Base-by-base conservation (phyloP, 2,113 vertebrate species). In the Puntigrus tetrazona region DNA sequence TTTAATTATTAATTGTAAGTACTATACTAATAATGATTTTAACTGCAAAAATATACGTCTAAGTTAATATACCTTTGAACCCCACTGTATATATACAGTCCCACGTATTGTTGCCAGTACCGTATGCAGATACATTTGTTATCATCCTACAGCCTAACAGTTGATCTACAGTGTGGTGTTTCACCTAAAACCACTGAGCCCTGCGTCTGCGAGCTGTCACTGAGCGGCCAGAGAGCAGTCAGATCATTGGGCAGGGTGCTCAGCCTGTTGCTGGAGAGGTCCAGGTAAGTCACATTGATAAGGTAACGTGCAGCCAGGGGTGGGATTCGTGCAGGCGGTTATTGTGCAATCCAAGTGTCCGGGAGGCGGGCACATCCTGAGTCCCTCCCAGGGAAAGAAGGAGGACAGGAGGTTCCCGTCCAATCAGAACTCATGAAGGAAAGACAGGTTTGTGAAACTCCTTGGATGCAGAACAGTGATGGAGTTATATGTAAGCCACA, bases 321-420 rank as follows among this genome's bases (percentile, higher is more conserved):
- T 0, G 97, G 95, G 89, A 99, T 92, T 50, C 87, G 95, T 85
- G 94, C 92, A 99, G 25, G 34, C 94, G 95, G 86, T 99, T 99
- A 90, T 97, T 97, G 89, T 97, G 96, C 52, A 98, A 92, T 81
- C 96, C 95, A 50, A 98, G 92, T 3, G 94, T 97, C 81, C 94
- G 93, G n/a, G 3, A 99, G 94, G 5, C 61, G 93, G 97, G 97
- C 95, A 94, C 95, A 90, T 97, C 96, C 91, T 86, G 63, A 99
- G 94, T 0, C 96, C 96, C 59, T 95, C 95, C 97, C 97, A 99
- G 45, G 97, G 97, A n/a, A n/a, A n/a, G 84, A 99, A 99, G 47
- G 94, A 86, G 0, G 93, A 93, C 74, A 99, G 91, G 65, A 95
- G 90, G 89, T 99, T 98, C 38, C 97, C 97, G 73, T 96, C 95